Conservation (phyloP, 2,888 invertebrate genomes). For the Keiferia lycopersicella region DNA sequence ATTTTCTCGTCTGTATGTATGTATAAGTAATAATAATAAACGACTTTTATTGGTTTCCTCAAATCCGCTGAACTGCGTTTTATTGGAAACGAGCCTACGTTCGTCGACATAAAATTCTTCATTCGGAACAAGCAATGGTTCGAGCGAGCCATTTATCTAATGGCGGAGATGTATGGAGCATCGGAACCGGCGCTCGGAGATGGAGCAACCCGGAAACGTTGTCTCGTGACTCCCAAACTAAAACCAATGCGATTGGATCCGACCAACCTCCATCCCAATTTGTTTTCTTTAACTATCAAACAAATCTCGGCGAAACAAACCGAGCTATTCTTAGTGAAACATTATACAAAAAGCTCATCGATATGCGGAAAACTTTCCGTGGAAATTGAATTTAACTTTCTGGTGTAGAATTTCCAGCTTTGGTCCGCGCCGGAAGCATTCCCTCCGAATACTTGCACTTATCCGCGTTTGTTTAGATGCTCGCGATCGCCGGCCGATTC, state of each 20-base stretch:
- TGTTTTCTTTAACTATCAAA: conserved; percentile 1
- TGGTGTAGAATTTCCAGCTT: conserved; percentile 16
- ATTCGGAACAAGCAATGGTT: conserved; percentile 6
- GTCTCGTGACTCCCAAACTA: conserved; percentile 16
- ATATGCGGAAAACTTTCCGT: conserved; percentile 13
- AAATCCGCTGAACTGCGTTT: conserved; percentile 1
- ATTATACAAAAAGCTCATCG: conserved; percentile 14
- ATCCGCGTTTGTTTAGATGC: neutral
- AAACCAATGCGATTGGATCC: neutral
- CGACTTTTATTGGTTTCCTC: conserved; percentile 4
- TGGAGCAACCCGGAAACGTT: neutral
- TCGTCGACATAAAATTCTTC: conserved; percentile 1
- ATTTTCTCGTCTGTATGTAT: neutral
- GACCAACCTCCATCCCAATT: neutral
- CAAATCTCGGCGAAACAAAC: neutral
- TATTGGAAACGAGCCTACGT: conserved; percentile 5
- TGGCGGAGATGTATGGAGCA: conserved; percentile 15
- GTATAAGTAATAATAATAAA: neutral
- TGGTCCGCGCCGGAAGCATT: conserved; percentile 1
- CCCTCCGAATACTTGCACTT: neutral
- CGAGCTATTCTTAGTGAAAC: neutral
- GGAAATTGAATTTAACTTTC: conserved; percentile 1
- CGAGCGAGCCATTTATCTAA: conserved; percentile 16
- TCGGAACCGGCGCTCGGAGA: neutral
- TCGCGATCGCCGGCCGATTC: neutral